Percentiles rank a stretch among this genome's conserved stretches.
Conservation (phyloP, 2,113 vertebrate genomes). For the Melanostigma gelatinosum region DNA sequence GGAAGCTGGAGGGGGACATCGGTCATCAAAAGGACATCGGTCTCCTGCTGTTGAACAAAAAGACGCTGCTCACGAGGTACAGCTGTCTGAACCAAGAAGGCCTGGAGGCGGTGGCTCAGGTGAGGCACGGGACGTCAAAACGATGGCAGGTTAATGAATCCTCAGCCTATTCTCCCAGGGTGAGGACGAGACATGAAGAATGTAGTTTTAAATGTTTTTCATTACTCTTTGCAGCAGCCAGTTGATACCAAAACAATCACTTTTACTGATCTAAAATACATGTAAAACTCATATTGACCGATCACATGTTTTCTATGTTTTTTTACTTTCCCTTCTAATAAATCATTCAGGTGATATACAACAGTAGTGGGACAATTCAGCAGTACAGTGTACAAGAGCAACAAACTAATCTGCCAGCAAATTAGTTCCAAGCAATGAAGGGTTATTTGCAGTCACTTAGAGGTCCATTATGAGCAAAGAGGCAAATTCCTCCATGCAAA, state of each 20-base stretch:
- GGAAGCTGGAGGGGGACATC: slow-evolving; percentile 83
- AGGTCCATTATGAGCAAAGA: neutral
- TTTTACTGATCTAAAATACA: neutral
- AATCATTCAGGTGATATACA: neutral
- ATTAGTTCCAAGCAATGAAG: neutral
- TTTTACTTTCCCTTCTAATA: neutral
- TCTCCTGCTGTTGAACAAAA: slow-evolving; percentile 66
- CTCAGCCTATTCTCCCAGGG: neutral
- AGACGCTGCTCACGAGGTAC: slow-evolving; percentile 77
- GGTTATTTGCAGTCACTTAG: neutral
- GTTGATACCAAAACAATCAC: neutral
- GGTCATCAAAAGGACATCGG: slow-evolving; percentile 55
- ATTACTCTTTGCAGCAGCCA: neutral
- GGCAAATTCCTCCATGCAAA: slow-evolving; percentile 53
- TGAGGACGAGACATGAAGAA: neutral
- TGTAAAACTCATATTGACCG: neutral
- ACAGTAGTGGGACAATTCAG: neutral
- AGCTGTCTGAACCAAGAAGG: slow-evolving; percentile 80
- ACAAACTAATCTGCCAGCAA: neutral
- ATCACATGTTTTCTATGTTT: neutral
- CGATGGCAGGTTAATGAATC: neutral
- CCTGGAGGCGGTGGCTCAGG: slow-evolving; percentile 83
- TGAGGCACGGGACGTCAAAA: slow-evolving; percentile 63
- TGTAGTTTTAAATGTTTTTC: neutral
- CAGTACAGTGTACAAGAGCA: neutral